Evolutionary conservation across 2,797 vertebrate species (phyloP), one percentile per base, ranked within the genome.

Genomic region (Buceros bicornis): DNA sequence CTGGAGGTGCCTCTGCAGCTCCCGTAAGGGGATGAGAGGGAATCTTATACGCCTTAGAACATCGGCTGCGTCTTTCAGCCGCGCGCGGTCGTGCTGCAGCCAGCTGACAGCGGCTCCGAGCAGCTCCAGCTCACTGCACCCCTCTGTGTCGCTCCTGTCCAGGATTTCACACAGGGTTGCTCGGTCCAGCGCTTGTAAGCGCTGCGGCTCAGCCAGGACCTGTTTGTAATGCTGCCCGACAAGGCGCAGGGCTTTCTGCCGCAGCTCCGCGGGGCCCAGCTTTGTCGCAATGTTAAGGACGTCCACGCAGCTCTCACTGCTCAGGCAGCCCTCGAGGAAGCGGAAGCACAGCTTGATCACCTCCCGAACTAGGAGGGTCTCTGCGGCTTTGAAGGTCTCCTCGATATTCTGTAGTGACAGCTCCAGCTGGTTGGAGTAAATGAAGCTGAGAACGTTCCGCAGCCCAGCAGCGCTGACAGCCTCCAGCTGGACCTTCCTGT

Each of bases 391-490:
- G 57, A 97, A 94, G 37, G 97, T 97, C 53, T 98, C 97, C 69
- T 97, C 97, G 0, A 97, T 48, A 10, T 86, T 97, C 80, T 92
- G 74, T 43, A 97, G 71, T 2, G 93, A 96, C 25, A 97, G 93
- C 6, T 92, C 60, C 14, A 98, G 89, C 45, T 67, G 87, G 81
- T 94, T 96, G 61, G 96, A 97, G 81, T 98, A 98, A 22, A 98
- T 85, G 74, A 98, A 98, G 70, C 95, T 82, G 53, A 98, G 94
- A 47, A 98, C 76, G 0, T 94, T 97, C 31, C 76, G 86, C 42
- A 98, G 94, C 13, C 97, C 94, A 0, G 58, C 61, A 43, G 97
- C 95, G 1, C 93, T 97, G 67, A 97, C 64, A 0, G 89, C 71
- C 16, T 94, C 72, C 66, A 98, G 66, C 29, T 2, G 85, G 50